Evolutionary conservation across 30 jellyfish, hydroid and myxozoan genomes (phyloP).

Genomic region (Aurelia aurita): DNA sequence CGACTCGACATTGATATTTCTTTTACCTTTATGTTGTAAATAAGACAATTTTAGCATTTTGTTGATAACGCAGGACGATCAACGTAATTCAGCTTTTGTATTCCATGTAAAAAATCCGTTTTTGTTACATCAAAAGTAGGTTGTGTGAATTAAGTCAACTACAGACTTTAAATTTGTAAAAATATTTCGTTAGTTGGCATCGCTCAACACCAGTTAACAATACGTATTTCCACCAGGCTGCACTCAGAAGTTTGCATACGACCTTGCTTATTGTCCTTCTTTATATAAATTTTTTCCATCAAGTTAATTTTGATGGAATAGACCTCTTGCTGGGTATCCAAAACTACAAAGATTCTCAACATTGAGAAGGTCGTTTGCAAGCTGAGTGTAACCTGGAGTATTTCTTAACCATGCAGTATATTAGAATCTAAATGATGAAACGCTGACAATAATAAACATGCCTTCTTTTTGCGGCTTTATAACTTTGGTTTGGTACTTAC

Average conservation of each 20-base stretch:
- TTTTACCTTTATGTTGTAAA: slow-evolving; percentile 39
- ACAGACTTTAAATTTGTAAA: slow-evolving; percentile 71
- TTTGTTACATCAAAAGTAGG: slow-evolving; percentile 57
- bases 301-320: too few species aligned
- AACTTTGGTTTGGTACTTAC: too few species aligned
- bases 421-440: neutral
- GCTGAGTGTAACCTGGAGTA: neutral
- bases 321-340: too few species aligned
- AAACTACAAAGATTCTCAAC: too few species aligned
- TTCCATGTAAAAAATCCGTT: slow-evolving; percentile 36
- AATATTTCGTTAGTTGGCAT: slow-evolving; percentile 49
- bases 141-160: slow-evolving; percentile 49
- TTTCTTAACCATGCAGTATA: slow-evolving; percentile 31
- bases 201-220: slow-evolving; percentile 11
- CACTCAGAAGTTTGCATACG: too few species aligned
- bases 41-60: slow-evolving; percentile 33
- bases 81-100: slow-evolving; percentile 57
- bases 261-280: too few species aligned
- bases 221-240: neutral
- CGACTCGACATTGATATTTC: neutral
- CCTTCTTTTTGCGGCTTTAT: too few species aligned
- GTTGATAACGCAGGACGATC: slow-evolving; percentile 85
- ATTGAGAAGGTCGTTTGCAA: too few species aligned
- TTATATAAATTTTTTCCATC: too few species aligned
- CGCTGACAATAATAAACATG: too few species aligned